Conservation (phyloP, 2,888 invertebrate genomes). For the Eucera pruinosa region DNA sequence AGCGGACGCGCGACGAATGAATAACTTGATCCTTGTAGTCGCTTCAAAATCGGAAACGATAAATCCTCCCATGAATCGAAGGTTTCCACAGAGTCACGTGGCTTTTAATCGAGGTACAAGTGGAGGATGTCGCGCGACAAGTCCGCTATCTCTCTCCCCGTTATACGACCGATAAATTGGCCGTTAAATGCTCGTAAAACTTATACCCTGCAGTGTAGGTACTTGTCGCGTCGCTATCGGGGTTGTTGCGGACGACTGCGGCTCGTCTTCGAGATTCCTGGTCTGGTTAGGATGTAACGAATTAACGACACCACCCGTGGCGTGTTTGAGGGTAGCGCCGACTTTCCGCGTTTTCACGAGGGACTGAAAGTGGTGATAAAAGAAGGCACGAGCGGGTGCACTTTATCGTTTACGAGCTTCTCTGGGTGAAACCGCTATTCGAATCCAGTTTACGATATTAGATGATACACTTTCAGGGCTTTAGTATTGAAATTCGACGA, state of each 20-base stretch:
- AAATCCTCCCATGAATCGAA: constrained; percentile 48
- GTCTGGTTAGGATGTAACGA: constrained; percentile 34
- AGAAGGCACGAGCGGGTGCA: background rate
- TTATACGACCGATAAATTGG: constrained; percentile 76
- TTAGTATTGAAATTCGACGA: background rate
- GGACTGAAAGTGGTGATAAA: constrained; percentile 35
- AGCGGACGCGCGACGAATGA: constrained; percentile 55
- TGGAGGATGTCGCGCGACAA: constrained; percentile 14
- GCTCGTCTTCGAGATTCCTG: too few relatives aligned
- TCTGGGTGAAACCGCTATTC: background rate
- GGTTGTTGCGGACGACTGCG: too few relatives aligned
- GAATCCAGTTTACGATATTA: constrained; percentile 26
- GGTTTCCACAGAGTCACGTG: constrained; percentile 32
- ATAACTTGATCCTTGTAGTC: constrained; percentile 20
- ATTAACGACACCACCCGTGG: constrained; percentile 57
- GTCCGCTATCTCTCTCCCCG: constrained; percentile 20
- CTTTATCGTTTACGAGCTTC: constrained; percentile 15
- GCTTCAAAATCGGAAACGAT: constrained; percentile 60
- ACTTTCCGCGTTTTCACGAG: constrained; percentile 30
- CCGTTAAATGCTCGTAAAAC: constrained; percentile 80
- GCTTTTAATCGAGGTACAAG: background rate
- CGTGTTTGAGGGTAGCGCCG: constrained; percentile 24
- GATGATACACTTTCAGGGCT: background rate
- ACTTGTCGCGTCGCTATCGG: constrained; percentile 50
- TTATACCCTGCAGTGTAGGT: constrained; percentile 63